Evolutionary conservation across 1,140 invertebrate genomes (phyloP), one percentile per base, ranked within the genome.

Genomic region (Scaptomyza pallida): DNA sequence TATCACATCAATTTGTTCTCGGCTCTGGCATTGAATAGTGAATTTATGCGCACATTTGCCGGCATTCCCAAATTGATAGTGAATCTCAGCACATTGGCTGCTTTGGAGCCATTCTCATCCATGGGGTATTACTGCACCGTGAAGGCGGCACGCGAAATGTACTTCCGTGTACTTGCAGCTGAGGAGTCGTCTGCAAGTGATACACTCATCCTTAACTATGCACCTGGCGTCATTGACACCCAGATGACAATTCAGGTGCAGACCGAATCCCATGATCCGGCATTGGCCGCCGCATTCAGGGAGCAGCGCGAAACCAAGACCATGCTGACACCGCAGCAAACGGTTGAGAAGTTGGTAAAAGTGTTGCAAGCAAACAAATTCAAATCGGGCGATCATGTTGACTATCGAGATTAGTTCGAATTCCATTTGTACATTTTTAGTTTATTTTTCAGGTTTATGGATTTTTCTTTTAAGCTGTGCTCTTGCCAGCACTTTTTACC

Each of bases 91-190:
- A 99, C 98, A 2, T 91, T 98, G 21, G 95, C 94, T 76, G 97
- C 94, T 8, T 91, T 97, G 10, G 92, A 96, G 80, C 95, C 97
- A 0, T 94, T 95, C 82, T 93, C 95, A 77, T 95, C 95, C 4
- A 92, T 96, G 92, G 93, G 94, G 5, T 94, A 96, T 86, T 98
- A 99, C 91, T 96, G 97, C 21, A 93, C 95, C 65, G 97, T 96
- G 47, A 98, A 97, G 93, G 97, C 98, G 12, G 95, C 96, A n/a
- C 92, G 98, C 51, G 97, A 99, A 83, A 97, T 98, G 94, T 97
- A 95, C 89, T 98, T 99, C 82, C 95, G 94, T 86, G 95, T 96
- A 26, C 92, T 99, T 45, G 97, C 97, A 6, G 91, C 94, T 23
- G 98, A 99, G 93, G 90, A 91, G 61, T 9, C 72, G 0, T n/a